These are phyloP conservation scores for Semnopithecus entellus DNA, from an alignment of 2,113 vertebrate species.

Conservation along the genomic window DNA sequence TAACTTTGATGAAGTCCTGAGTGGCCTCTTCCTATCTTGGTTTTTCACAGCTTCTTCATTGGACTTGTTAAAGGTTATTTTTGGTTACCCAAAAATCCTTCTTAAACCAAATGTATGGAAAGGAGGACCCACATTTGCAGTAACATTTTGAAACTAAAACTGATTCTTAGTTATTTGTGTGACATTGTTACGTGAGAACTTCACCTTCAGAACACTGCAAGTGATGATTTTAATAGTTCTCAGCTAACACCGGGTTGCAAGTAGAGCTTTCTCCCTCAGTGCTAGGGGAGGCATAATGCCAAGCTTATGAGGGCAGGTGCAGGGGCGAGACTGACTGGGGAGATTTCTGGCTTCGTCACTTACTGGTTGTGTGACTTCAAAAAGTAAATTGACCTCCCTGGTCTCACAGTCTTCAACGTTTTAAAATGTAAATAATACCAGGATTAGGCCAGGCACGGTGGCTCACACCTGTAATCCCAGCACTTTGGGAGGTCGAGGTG, in stretches of 20 bases:
- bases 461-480: neutral
- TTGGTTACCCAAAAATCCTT: neutral
- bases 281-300: neutral
- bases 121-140: neutral
- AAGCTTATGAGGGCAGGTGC: neutral
- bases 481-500: neutral
- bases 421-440: neutral
- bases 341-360: neutral
- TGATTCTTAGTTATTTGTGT: neutral
- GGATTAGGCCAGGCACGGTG: too few relatives aligned
- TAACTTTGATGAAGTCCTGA: constrained; percentile 7
- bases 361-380: neutral
- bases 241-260: neutral
- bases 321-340: neutral
- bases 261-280: neutral
- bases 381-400: neutral
- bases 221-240: neutral
- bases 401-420: neutral
- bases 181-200: neutral
- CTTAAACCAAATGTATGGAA: neutral
- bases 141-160: constrained; percentile 19
- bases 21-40: neutral
- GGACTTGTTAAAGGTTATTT: constrained; percentile 1
- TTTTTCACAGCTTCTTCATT: neutral
- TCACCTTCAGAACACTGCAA: neutral